Evolutionary conservation across 2,888 invertebrate species (phyloP).

Genomic region (Trissoscelio sp.): DNA sequence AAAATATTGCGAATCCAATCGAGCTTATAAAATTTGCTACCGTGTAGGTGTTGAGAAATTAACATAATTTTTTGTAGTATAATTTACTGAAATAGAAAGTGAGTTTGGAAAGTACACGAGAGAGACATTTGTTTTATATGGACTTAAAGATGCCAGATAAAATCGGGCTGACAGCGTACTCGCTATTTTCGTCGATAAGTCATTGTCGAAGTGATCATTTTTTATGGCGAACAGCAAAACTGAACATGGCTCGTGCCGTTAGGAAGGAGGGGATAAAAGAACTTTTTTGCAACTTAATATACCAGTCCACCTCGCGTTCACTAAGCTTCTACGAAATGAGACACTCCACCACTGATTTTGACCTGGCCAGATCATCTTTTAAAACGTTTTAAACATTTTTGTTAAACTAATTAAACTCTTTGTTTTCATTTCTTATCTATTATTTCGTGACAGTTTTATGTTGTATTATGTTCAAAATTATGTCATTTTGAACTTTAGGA

Average conservation of each 20-base stretch:
- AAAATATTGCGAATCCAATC: constrained; percentile 6
- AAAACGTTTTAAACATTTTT: not conserved
- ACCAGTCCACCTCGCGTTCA: constrained; percentile 76
- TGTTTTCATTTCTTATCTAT: too few species aligned
- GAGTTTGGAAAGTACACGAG: constrained; percentile 51
- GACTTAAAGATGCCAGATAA: constrained; percentile 30
- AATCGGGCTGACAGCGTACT: constrained; percentile 18
- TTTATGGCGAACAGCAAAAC: not conserved
- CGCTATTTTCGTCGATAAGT: constrained; percentile 40
- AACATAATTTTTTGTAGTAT: constrained; percentile 53
- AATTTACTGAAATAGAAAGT: constrained; percentile 64
- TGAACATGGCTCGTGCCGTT: constrained; percentile 36
- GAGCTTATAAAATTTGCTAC: constrained; percentile 16
- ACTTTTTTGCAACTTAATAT: constrained; percentile 78
- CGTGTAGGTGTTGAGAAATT: constrained; percentile 44
- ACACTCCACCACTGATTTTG: constrained; percentile 74
- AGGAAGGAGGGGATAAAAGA: constrained; percentile 19
- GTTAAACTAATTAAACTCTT: not conserved
- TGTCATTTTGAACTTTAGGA: too few species aligned
- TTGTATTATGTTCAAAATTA: too few species aligned
- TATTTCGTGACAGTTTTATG: too few species aligned
- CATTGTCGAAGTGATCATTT: constrained; percentile 33
- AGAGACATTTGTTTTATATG: constrained; percentile 47
- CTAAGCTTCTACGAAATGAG: constrained; percentile 71
- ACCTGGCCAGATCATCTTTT: constrained; percentile 53